Percentiles rank a stretch among this genome's conserved stretches.
Evolutionary conservation across 1,140 invertebrate genomes (phyloP).

Genomic region (Hermatobates lingyangjiaoensis): DNA sequence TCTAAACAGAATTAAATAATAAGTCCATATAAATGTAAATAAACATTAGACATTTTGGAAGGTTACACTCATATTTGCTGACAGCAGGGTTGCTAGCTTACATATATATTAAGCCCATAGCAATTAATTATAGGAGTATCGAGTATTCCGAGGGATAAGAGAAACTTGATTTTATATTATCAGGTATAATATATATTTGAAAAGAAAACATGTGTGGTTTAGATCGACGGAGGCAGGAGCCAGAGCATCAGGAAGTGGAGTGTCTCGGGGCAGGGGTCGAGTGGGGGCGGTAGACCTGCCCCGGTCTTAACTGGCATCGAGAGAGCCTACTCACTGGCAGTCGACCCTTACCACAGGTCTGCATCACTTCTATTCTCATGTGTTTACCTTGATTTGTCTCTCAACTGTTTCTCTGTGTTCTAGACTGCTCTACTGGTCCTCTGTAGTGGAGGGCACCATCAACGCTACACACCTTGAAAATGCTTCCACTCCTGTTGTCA

Average conservation of each 20-base stretch:
- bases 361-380: slow-evolving; percentile 41
- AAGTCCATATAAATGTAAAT: too few species aligned
- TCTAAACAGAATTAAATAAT: too few species aligned
- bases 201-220: not conserved
- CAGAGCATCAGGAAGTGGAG: slow-evolving; percentile 51
- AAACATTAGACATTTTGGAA: too few species aligned
- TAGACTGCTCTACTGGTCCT: slow-evolving; percentile 72
- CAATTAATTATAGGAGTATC: too few species aligned
- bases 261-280: slow-evolving; percentile 36
- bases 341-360: slow-evolving; percentile 16
- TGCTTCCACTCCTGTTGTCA: slow-evolving; percentile 38
- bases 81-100: too few species aligned
- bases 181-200: too few species aligned
- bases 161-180: too few species aligned
- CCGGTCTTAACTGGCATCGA: slow-evolving; percentile 1
- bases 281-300: slow-evolving; percentile 22
- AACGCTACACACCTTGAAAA: slow-evolving; percentile 63
- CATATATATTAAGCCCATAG: too few species aligned
- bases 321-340: slow-evolving; percentile 1
- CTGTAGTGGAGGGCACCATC: slow-evolving; percentile 59
- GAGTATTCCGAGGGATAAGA: too few species aligned
- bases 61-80: too few species aligned
- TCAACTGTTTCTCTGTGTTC: slow-evolving; percentile 71
- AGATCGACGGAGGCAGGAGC: slow-evolving; percentile 40
- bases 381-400: too few species aligned